phyloP scores from a whole-genome alignment of 2,888 invertebrate species.

The Apodemia zela region DNA sequence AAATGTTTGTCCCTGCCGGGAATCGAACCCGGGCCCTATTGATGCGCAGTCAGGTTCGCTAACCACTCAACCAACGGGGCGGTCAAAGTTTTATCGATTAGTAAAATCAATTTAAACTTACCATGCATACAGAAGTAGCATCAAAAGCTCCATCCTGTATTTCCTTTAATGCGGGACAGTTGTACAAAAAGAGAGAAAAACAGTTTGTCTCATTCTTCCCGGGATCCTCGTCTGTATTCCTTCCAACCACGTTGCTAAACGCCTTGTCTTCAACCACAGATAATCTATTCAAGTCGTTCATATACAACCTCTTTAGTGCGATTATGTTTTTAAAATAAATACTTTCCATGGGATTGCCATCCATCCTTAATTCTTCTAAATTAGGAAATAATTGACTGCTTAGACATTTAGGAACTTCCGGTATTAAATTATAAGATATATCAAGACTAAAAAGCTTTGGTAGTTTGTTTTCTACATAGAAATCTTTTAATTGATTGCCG shows the following conservation, averaged over 20 bases:
- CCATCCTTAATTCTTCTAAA: slow-evolving; percentile 70
- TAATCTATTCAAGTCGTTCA: slow-evolving; percentile 59
- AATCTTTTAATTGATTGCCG: slow-evolving; percentile 65
- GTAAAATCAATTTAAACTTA: slow-evolving; percentile 45
- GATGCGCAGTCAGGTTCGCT: too few species aligned
- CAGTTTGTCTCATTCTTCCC: slow-evolving; percentile 45
- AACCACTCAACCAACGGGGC: too few species aligned
- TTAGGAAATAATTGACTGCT: slow-evolving; percentile 64
- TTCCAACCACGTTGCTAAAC: slow-evolving; percentile 70
- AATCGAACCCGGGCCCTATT: too few species aligned
- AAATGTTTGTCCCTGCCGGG: too few species aligned
- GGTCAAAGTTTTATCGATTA: neutral
- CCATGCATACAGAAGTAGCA: slow-evolving; percentile 74
- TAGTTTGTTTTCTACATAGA: slow-evolving; percentile 64
- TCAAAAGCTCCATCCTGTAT: slow-evolving; percentile 70
- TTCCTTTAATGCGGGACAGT: slow-evolving; percentile 58
- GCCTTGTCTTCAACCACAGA: slow-evolving; percentile 60
- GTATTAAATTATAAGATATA: slow-evolving; percentile 71
- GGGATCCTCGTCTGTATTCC: slow-evolving; percentile 44
- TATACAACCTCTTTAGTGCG: slow-evolving; percentile 61
- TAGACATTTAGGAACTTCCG: slow-evolving; percentile 65
- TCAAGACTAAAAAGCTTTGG: slow-evolving; percentile 69
- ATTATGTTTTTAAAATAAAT: slow-evolving; percentile 72
- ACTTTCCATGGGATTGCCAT: slow-evolving; percentile 71
- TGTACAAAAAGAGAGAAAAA: slow-evolving; percentile 71